Percentiles rank a stretch among this genome's conserved stretches.
Evolutionary conservation across 2,113 vertebrate genomes (phyloP).

Genomic region (Panthera tigris): DNA sequence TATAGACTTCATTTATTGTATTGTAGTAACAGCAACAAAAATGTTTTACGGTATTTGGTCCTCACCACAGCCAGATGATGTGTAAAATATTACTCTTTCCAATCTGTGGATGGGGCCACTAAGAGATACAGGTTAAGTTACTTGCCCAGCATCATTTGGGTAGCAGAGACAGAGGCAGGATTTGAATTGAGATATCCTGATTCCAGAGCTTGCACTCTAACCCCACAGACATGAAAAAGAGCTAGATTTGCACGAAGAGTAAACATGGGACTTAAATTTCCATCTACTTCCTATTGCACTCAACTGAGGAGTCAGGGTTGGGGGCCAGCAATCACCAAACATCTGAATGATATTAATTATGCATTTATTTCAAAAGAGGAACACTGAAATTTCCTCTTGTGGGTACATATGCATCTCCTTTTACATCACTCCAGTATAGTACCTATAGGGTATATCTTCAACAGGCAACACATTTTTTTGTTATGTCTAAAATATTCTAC

Average conservation of each 20-base stretch:
- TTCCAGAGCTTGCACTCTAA: neutral
- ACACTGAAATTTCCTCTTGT: neutral
- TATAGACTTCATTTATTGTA: constrained; percentile 3
- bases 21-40: constrained; percentile 20
- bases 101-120: neutral
- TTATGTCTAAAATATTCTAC: neutral
- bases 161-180: neutral
- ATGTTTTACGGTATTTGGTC: neutral
- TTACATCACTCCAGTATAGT: neutral
- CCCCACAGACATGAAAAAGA: neutral
- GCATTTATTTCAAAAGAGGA: neutral
- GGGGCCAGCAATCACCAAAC: neutral
- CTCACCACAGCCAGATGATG: neutral
- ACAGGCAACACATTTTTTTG: neutral
- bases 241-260: neutral
- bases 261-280: neutral
- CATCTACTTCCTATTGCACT: neutral
- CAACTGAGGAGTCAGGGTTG: fast-evolving
- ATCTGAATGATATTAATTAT: neutral
- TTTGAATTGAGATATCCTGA: neutral
- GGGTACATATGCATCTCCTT: neutral
- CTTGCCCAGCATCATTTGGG: neutral
- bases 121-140: neutral
- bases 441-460: neutral
- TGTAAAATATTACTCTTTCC: neutral